These are phyloP conservation scores for Ophthalmolycus amberensis DNA, from an alignment of 2,113 vertebrate genomes.

Conservation along the genomic window DNA sequence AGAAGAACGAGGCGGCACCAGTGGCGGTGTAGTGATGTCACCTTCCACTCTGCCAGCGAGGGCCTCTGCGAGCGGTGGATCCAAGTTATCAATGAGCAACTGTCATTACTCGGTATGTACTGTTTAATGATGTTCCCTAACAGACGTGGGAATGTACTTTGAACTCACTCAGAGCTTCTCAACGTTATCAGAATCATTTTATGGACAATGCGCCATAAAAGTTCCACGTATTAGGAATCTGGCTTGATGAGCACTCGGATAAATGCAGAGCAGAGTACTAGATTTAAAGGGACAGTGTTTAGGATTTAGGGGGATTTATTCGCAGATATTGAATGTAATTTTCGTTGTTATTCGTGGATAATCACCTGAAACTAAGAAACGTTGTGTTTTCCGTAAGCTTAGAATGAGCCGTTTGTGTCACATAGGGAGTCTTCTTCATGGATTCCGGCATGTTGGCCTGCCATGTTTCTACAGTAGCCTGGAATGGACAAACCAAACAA, in stretches of 20 bases:
- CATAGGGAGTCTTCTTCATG: background rate
- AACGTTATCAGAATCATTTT: background rate
- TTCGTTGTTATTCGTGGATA: background rate
- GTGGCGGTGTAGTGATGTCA: constrained; percentile 89
- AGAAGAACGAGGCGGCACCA: constrained; percentile 84
- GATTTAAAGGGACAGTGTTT: background rate
- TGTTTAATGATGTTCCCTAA: background rate
- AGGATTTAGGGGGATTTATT: background rate
- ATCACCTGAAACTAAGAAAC: background rate
- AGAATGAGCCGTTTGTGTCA: background rate
- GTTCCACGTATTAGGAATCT: background rate
- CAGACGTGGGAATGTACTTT: constrained; percentile 1
- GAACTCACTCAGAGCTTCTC: background rate
- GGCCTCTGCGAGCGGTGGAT: constrained; percentile 89
- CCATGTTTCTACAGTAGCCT: too few relatives aligned
- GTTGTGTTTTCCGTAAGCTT: background rate
- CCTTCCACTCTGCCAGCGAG: constrained; percentile 85
- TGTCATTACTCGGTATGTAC: constrained; percentile 88
- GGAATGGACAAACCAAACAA: too few relatives aligned
- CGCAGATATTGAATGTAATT: background rate
- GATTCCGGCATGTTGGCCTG: too few relatives aligned
- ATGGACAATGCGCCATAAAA: background rate
- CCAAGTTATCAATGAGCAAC: constrained; percentile 84
- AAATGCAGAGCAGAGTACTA: background rate
- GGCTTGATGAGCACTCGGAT: background rate